These are phyloP conservation scores for Eretmocerus hayati DNA, from an alignment of 2,888 invertebrate genomes.

Conservation along the genomic window DNA sequence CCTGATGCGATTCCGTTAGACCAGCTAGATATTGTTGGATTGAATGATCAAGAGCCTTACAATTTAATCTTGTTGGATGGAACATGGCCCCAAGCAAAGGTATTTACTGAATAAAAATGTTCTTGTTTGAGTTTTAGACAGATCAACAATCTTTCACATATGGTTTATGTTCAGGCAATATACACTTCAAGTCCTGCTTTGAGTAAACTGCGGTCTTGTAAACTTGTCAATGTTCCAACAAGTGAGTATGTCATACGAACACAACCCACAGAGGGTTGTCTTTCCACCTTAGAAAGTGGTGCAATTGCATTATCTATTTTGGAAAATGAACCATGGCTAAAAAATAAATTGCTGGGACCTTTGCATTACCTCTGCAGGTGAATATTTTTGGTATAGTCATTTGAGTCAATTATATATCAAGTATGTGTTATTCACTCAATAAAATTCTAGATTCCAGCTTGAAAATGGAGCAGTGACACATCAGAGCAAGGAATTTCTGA, in stretches of 20 bases:
- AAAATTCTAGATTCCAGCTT: slow-evolving; percentile 60
- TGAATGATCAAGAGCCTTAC: slow-evolving; percentile 50
- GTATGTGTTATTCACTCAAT: too few relatives aligned
- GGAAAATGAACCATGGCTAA: slow-evolving; percentile 62
- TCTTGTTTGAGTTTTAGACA: neutral
- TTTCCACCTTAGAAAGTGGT: slow-evolving; percentile 85
- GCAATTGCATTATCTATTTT: slow-evolving; percentile 71
- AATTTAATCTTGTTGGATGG: slow-evolving; percentile 85
- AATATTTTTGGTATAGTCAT: slow-evolving; percentile 7
- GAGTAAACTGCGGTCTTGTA: slow-evolving; percentile 71
- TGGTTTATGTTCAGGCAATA: slow-evolving; percentile 54
- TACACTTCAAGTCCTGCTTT: slow-evolving; percentile 74
- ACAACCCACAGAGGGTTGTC: slow-evolving; percentile 83
- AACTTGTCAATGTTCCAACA: slow-evolving; percentile 62
- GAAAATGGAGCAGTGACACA: slow-evolving; percentile 89
- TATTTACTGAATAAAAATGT: slow-evolving; percentile 21
- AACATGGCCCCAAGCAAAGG: slow-evolving; percentile 91
- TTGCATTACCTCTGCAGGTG: slow-evolving; percentile 71
- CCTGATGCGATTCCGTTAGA: slow-evolving; percentile 64
- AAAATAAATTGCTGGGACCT: slow-evolving; percentile 65
- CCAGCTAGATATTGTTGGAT: slow-evolving; percentile 46
- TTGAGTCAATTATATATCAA: neutral
- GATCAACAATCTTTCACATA: too few relatives aligned
- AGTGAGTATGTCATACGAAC: slow-evolving; percentile 91
- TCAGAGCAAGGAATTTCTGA: slow-evolving; percentile 83